These are phyloP conservation scores for Meteorus colon DNA, from an alignment of 2,888 invertebrate species.

Conservation along the genomic window DNA sequence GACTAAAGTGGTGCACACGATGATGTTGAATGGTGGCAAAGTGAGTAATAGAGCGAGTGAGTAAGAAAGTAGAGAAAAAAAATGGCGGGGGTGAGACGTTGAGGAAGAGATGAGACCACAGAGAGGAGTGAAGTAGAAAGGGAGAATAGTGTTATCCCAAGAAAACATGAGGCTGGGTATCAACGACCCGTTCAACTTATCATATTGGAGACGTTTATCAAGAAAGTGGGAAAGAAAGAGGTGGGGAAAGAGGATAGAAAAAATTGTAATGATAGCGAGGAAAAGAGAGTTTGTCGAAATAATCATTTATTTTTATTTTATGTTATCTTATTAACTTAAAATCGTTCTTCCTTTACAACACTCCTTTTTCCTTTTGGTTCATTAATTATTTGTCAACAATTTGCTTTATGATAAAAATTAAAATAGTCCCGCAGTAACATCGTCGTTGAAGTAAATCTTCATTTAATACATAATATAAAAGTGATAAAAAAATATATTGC, in stretches of 20 bases:
- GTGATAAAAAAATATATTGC: neutral
- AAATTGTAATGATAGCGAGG: neutral
- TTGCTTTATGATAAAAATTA: neutral
- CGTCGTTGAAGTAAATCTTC: too few species aligned
- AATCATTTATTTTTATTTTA: neutral
- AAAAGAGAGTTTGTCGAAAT: neutral
- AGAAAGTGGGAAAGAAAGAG: neutral
- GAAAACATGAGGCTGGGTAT: conserved; percentile 49
- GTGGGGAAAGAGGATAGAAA: too few species aligned
- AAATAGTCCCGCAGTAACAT: neutral
- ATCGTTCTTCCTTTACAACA: neutral
- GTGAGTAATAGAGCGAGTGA: neutral
- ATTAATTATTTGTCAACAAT: neutral
- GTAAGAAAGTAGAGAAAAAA: neutral
- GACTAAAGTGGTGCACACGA: neutral
- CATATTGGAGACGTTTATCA: conserved; percentile 28
- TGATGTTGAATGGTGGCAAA: neutral
- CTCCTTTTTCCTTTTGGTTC: neutral
- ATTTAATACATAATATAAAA: neutral
- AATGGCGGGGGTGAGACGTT: neutral
- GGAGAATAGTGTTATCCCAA: conserved; percentile 31
- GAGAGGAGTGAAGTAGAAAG: conserved; percentile 1
- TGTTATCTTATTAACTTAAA: neutral
- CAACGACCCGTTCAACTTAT: conserved; percentile 49
- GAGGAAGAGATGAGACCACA: conserved; percentile 10